phyloP scores from a whole-genome alignment of 2,888 invertebrate species.

The Andrena dorsata region DNA sequence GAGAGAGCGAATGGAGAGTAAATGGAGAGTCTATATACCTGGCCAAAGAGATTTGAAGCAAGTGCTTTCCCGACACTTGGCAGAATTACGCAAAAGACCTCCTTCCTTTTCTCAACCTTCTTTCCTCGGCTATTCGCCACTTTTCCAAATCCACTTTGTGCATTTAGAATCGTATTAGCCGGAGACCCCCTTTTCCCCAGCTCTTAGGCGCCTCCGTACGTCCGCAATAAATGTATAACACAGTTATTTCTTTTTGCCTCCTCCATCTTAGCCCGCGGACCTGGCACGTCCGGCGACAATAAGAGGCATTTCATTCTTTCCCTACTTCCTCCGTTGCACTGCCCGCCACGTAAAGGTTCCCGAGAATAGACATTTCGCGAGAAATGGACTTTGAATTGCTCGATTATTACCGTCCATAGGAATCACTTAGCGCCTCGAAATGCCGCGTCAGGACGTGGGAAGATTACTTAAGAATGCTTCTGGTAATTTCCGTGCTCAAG shows the following conservation, averaged over 20 bases:
- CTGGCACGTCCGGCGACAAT: constrained; percentile 69
- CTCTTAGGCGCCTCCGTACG: constrained; percentile 41
- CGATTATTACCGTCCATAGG: constrained; percentile 68
- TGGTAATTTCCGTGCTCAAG: not conserved
- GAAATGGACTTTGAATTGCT: constrained; percentile 81
- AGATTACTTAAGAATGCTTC: not conserved
- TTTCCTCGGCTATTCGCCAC: not conserved
- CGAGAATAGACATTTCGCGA: constrained; percentile 59
- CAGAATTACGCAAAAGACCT: constrained; percentile 66
- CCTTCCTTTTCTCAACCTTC: constrained; percentile 34
- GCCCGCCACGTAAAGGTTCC: constrained; percentile 36
- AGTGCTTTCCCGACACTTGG: constrained; percentile 64
- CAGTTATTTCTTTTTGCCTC: constrained; percentile 66
- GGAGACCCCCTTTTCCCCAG: constrained; percentile 43
- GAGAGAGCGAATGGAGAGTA: constrained; percentile 56
- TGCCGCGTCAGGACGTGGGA: constrained; percentile 1
- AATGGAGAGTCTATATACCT: constrained; percentile 28
- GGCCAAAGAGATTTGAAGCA: constrained; percentile 53
- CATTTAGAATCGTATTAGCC: constrained; percentile 75
- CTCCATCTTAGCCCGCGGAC: constrained; percentile 22
- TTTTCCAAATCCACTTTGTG: constrained; percentile 62
- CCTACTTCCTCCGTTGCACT: constrained; percentile 32
- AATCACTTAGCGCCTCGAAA: constrained; percentile 55
- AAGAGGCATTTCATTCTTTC: constrained; percentile 66
- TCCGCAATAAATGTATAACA: constrained; percentile 68